These are phyloP conservation scores for Atta cephalotes DNA, from an alignment of 1,140 invertebrate genomes.

Conservation along the genomic window DNA sequence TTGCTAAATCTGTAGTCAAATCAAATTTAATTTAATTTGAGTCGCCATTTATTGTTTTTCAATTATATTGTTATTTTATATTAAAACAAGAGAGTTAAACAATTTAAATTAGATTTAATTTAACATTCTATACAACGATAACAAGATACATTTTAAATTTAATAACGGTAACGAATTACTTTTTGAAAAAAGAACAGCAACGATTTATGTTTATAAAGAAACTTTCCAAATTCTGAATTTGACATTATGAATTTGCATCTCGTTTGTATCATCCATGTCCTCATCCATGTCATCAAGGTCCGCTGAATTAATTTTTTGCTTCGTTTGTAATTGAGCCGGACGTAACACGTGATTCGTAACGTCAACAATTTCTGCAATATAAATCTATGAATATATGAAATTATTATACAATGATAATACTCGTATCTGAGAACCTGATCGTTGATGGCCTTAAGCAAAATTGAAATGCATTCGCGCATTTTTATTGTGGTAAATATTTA, in stretches of 20 bases:
- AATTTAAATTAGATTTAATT: no score
- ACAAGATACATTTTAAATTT: no score
- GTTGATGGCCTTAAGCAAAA: not conserved
- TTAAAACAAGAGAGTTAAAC: no score
- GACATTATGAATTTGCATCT: not conserved
- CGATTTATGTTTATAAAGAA: no score
- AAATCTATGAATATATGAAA: not conserved
- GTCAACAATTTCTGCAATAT: not conserved
- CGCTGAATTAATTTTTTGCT: not conserved
- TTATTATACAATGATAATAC: not conserved
- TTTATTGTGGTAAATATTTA: constrained; percentile 34
- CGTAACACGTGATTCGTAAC: not conserved
- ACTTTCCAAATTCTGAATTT: not conserved
- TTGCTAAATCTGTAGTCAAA: no score
- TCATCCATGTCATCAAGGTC: not conserved
- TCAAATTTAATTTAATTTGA: no score
- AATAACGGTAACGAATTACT: no score
- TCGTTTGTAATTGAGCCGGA: not conserved
- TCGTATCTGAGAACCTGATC: not conserved
- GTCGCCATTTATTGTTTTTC: no score
- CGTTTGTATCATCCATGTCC: not conserved
- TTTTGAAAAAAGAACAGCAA: no score
- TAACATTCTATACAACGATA: no score
- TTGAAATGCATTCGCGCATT: not conserved
- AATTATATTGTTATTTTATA: no score